Evolutionary conservation across 2,113 vertebrate genomes (phyloP), one percentile per base, ranked within the genome.

Genomic region (Tachysurus fulvidraco): DNA sequence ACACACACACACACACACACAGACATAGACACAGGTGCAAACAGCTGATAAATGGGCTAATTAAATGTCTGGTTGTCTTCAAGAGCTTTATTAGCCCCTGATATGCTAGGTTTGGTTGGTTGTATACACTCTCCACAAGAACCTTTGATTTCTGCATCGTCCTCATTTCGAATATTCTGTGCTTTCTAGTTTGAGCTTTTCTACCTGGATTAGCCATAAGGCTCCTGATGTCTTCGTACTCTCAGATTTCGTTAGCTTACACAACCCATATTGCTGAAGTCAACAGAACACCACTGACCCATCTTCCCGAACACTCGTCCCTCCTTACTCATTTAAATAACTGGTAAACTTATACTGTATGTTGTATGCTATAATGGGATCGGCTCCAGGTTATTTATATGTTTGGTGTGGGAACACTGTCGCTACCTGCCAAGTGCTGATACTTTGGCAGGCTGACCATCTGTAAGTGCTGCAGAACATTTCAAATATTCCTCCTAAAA

Each of bases 41-140:
- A 90, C 86, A 79, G 89, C 86, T 94, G 93, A 95, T 93, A 92
- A 93, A 95, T 94, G 89, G 90, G 89, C 92, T 93, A 93, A 94
- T 95, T 95, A 94, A 89, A 90, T 87, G 90, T 91, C 90, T 80
- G 86, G 88, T 86, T 89, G 89, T 90, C 91, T 92, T 91, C 89
- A 93, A 93, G 90, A 92, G 93, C 86, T 90, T 92, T 94, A 93
- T 94, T 94, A 94, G 93, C 74, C 78, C 57, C 81, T 13, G 59
- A 46, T 60, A 44, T 46, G 19, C n/a, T 19, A 54, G n/a, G 41
- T 50, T 64, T 25, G 71, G 59, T n/a, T n/a, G 14, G 17, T 13
- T 25, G 65, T 57, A 76, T 10, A 46, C 64, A 44, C n/a, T 12
- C 62, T 23, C n/a, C 50, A 54, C 64, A 55, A 36, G 10, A 17